Base-by-base conservation (phyloP, 2,888 invertebrate species). In the Andrena bucephala region DNA sequence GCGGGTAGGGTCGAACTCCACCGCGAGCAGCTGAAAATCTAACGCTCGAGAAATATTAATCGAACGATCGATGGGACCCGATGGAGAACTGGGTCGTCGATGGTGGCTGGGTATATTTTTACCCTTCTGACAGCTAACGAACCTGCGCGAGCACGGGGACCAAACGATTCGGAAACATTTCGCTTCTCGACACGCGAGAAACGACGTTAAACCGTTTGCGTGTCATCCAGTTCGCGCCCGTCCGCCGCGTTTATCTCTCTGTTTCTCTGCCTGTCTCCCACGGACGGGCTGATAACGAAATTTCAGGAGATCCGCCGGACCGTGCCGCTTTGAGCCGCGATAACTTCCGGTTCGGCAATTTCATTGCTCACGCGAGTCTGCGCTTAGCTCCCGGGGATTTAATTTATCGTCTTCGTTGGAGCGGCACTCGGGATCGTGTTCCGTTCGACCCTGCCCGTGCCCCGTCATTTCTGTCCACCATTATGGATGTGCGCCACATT, bases 291-390 rank as follows among this genome's bases (percentile, higher is more conserved):
- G 87, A 87, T 87, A 87, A 87, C 87, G 78, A 84, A 87, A 87
- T 87, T 85, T 85, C 84, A 78, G 73, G 54, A 60, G 70, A 82
- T 68, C 80, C 87, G 66, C 16, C 74, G 65, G 66, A 75, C 81
- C 82, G 78, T 57, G 66, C 73, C 78, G 90, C 90, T 90, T 91
- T 89, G 89, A 90, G 87, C 86, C 88, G 77, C 87, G 87, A 87
- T 89, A 89, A 91, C 89, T 91, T 91, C 87, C 91, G 88, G 88
- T 88, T 85, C 89, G 82, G 85, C 81, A 85, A 84, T 90, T 90
- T 90, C 89, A 91, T 87, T 87, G 87, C 86, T 84, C 84, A 83
- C 85, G 85, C 85, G 85, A 84, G 70, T 82, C 86, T 84, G 87
- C 87, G 69, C 86, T 83, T 80, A 86, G 69, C 86, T 85, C 77